phyloP scores from a whole-genome alignment of 1,140 invertebrate genomes.

The Papilio machaon region DNA sequence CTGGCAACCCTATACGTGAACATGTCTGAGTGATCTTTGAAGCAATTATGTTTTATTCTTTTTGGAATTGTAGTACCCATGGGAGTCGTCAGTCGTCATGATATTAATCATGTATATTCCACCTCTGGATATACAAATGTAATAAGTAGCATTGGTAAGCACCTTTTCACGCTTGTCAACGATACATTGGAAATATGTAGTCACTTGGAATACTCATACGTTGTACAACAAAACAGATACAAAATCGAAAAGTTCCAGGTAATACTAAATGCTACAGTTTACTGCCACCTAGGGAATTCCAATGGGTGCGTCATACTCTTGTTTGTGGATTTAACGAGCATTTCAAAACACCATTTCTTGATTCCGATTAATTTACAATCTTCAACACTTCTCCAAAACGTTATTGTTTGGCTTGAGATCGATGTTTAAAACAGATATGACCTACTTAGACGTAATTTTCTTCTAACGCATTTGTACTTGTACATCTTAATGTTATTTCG shows the following conservation, averaged over 20 bases:
- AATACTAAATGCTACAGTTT: background rate
- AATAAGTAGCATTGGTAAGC: no score
- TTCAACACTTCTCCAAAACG: background rate
- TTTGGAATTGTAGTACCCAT: no score
- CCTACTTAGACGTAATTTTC: background rate
- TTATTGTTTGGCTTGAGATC: background rate
- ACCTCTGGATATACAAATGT: no score
- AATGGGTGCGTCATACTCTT: background rate
- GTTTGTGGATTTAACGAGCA: background rate
- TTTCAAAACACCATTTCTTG: background rate
- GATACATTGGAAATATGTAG: no score
- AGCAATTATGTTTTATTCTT: background rate
- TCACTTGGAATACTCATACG: background rate
- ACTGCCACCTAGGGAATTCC: constrained; percentile 1
- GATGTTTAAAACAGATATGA: background rate
- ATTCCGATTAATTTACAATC: constrained; percentile 1
- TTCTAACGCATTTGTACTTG: background rate
- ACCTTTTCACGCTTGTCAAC: no score
- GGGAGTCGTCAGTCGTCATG: no score
- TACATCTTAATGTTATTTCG: background rate
- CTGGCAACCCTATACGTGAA: no score
- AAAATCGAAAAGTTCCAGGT: background rate
- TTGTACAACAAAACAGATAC: background rate
- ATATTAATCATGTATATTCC: no score
- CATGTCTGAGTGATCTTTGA: no score